Evolutionary conservation across 1,140 invertebrate species (phyloP), one percentile per base, ranked within the genome.

Genomic region (Hydropsyche tenuis): DNA sequence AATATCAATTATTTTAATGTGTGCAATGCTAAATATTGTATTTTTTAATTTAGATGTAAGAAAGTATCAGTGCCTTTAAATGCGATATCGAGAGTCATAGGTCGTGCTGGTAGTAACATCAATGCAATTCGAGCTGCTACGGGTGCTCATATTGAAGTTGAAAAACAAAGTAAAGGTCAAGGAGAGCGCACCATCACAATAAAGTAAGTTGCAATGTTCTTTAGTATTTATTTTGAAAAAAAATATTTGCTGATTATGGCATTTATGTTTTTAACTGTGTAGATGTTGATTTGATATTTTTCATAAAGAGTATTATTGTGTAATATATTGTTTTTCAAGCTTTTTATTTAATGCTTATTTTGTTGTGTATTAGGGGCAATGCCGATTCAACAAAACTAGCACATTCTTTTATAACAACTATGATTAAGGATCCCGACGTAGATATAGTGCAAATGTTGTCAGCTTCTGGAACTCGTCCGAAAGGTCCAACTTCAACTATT

Each of bases 61-160:
- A 77, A 84, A 73, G 94, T 97, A n/a, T 91, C 91, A 9, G 96
- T 99, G 68, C 95, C 96, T 60, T 90, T 95, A 16, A 93, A 94
- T 83, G 96, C 96, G 51, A 98, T 98, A 62, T 97, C 95, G 78
- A 88, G 96, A 73, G 96, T 98, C 0, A 98, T 99, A 81, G 97
- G 97, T 0, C 90, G 96, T 79, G 96, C 93, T 18, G 97, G 96
- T 20, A 96, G 93, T 83, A 98, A 98, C 85, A 98, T 99, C 77
- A 99, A 98, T 86, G 94, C 96, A 5, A 98, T 99, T 79, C 87
- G 97, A 74, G 92, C 93, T 73, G 92, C 94, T 22, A 98, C 96
- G 14, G 95, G 96, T 64, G 97, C 97, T 3, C 95, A 98, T 81
- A 98, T 99, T 80, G 97, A 99, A 85, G 95, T 99, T 1, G 97